These are phyloP conservation scores for Argyresthia albistria DNA, from an alignment of 2,888 invertebrate genomes.

Conservation along the genomic window DNA sequence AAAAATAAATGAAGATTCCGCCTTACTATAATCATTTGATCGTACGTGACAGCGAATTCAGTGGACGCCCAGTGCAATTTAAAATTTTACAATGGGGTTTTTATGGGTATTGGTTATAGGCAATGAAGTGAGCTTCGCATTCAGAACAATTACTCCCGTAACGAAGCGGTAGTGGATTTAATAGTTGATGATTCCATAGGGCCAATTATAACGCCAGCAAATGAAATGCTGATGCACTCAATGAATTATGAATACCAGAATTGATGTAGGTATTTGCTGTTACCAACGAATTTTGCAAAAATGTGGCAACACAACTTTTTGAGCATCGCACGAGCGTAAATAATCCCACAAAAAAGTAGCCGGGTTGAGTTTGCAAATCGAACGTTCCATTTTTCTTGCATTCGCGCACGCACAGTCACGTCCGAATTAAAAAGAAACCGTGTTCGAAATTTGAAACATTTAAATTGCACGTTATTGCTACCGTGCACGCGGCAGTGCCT, in stretches of 20 bases:
- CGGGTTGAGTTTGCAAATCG: neutral
- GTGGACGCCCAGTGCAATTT: slow-evolving; percentile 13
- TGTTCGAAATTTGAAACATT: slow-evolving; percentile 67
- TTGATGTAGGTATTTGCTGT: no score
- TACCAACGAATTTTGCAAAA: no score
- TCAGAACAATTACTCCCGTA: neutral
- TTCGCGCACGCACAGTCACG: slow-evolving; percentile 20
- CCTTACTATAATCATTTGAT: slow-evolving; percentile 10
- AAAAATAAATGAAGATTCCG: no score
- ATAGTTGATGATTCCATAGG: neutral
- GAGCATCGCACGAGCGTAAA: neutral
- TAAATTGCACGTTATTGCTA: slow-evolving; percentile 70
- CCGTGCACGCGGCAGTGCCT: slow-evolving; percentile 52
- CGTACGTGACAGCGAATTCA: slow-evolving; percentile 24
- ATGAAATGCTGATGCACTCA: neutral
- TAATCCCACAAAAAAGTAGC: neutral
- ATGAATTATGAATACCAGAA: neutral
- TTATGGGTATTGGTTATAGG: neutral
- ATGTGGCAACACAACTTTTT: no score
- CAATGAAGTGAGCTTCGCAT: neutral
- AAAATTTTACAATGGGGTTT: neutral
- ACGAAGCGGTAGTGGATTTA: neutral
- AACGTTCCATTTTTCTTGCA: slow-evolving; percentile 11
- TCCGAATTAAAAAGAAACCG: slow-evolving; percentile 22
- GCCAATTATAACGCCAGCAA: neutral